These are phyloP conservation scores for Psittacus erithacus DNA, from an alignment of 2,113 vertebrate genomes.

Conservation along the genomic window DNA sequence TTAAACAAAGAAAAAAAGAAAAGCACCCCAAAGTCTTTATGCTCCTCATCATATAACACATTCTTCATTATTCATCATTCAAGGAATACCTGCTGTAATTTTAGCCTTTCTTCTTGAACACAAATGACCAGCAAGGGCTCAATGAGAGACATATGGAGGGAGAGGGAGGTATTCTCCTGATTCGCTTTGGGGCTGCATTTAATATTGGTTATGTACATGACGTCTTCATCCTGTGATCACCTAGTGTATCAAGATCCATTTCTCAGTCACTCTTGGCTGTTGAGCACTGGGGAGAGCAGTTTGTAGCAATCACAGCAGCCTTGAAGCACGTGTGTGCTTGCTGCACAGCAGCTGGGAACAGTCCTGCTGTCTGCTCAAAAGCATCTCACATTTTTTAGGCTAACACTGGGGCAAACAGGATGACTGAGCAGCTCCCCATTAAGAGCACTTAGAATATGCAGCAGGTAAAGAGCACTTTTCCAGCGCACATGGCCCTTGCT, in stretches of 20 bases:
- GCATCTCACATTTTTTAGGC: neutral
- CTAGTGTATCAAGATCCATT: neutral
- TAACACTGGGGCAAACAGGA: fast-evolving
- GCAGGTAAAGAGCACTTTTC: neutral
- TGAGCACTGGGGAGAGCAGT: fast-evolving
- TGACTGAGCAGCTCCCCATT: neutral
- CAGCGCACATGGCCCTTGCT: neutral
- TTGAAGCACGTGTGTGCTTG: neutral
- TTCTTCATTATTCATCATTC: neutral
- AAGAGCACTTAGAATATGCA: neutral
- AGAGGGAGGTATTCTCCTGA: neutral
- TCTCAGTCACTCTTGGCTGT: neutral
- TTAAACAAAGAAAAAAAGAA: neutral
- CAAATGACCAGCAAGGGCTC: neutral
- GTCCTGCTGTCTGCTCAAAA: neutral
- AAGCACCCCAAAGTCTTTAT: neutral
- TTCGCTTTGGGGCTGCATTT: neutral
- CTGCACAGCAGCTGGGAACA: neutral
- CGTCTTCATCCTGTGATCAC: neutral
- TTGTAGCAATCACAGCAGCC: neutral
- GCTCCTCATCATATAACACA: neutral
- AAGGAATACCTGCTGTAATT: neutral
- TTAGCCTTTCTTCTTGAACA: neutral
- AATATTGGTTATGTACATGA: neutral
- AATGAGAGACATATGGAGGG: neutral